Base-by-base conservation (phyloP, 2,888 invertebrate genomes). In the Myopa testacea region DNA sequence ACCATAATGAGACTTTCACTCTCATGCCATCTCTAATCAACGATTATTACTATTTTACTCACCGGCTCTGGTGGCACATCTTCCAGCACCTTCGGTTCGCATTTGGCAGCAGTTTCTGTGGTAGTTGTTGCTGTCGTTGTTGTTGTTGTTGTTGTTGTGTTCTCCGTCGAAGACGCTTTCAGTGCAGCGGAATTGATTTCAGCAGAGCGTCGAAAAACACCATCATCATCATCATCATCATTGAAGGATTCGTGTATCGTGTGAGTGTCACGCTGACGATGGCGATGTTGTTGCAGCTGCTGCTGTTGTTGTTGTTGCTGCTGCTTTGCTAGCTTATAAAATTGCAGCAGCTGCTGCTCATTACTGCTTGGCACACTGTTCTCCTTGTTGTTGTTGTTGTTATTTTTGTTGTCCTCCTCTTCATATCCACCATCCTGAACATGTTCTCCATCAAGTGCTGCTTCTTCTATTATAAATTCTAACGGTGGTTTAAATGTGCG, bases 61-160 rank as follows among this genome's bases (percentile, higher is more conserved):
- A 90, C 89, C 84, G 90, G 89, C 81, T 88, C 88, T 63, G 87
- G 85, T 81, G 89, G 88, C 77, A 87, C 82, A 79, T 88, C 84
- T 63, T 89, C 90, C 71, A 90, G 82, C 55, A 89, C 85, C 81
- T 83, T 86, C 4, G 89, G 86, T 73, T 90, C 90, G 78, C 89
- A 90, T 81, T 85, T 87, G 73, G 84, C 85, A 45, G 77, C 78
- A 69, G 82, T 78, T 45, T 83, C 79, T 77, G 81, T 84, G 62
- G 80, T 74, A 7, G 77, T 73, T 12, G 78, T n/a, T 12, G 19
- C 63, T 16, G 58, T 74, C 60, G 71, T 74, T 10, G 77, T 73
- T 12, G 78, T n/a, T 12, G 19, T 68, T 16, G 58, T 74, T 34
- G 80, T 71, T 52, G 82, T 75, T 37, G 77, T 70, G 19, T 69